Evolutionary conservation across 1,140 invertebrate species (phyloP), one percentile per base, ranked within the genome.

Genomic region (Platyscapa corneri): DNA sequence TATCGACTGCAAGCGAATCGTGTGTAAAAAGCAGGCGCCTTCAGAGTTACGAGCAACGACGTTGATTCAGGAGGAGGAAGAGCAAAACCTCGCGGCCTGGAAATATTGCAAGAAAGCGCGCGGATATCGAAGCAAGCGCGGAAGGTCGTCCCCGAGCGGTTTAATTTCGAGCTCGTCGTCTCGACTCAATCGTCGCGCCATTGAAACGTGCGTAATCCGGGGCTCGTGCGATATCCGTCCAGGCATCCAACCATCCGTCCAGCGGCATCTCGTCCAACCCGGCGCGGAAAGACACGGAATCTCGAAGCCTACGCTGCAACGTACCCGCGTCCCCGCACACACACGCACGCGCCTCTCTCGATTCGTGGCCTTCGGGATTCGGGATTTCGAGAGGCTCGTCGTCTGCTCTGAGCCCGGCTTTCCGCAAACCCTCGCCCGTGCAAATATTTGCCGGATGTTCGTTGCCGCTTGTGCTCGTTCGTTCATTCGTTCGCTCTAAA

Each of bases 381-480:
- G 72, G 86, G 83, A 85, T 86, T 86, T 86, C 65, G 87, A 87
- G 88, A 87, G 86, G 83, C 87, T 82, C 83, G 86, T 86, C 87
- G 82, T 87, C 87, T 86, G 76, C 85, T 84, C 84, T 76, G 27
- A 32, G 79, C 87, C 87, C 77, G 83, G 86, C 83, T 89, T 88
- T 88, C 87, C 88, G 75, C 89, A 89, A 89, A 88, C 88, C 88
- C 88, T 70, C 77, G 87, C 82, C 86, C 80, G 88, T 87, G 88
- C 88, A 90, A 90, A 90, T 90, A 90, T 90, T 90, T 90, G 89
- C 87, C 86, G 87, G 88, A 88, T 89, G 88, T 89, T 88, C 89
- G 88, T 89, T 88, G 85, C 75, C 85, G 88, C 76, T 87, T 78
- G 86, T 86, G 86, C 79, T 86, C 88, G 87, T 87, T 88, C 89